Percentiles rank a stretch among this genome's conserved stretches.
Conservation (phyloP, 2,113 vertebrate species). For the Pampusana beccarii region DNA sequence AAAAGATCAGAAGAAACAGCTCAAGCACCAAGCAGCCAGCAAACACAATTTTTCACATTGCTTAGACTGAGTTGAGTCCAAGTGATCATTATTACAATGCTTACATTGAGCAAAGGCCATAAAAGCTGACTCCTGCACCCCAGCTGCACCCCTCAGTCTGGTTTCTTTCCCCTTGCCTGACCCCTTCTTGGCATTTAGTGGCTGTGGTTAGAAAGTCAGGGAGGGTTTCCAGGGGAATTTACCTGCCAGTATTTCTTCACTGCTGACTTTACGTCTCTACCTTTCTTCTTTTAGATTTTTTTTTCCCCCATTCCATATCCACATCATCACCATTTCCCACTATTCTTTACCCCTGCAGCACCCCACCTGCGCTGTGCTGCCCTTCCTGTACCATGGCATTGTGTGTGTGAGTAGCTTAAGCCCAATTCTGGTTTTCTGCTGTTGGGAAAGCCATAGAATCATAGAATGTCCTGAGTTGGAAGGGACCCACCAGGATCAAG, state of each 20-base stretch:
- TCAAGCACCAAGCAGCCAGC: not conserved
- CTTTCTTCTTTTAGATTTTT: accelerated
- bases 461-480: too few species aligned
- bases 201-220: not conserved
- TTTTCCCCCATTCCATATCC: accelerated
- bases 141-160: not conserved
- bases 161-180: not conserved
- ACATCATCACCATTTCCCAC: not conserved
- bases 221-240: not conserved
- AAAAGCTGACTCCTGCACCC: not conserved
- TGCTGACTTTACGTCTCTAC: not conserved
- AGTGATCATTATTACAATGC: not conserved
- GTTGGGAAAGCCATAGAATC: too few species aligned
- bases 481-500: too few species aligned
- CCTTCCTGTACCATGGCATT: not conserved
- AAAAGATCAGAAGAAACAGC: not conserved
- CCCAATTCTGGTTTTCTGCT: too few species aligned
- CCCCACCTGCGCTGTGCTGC: too few species aligned
- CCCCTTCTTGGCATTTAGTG: accelerated
- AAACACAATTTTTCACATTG: not conserved
- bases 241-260: not conserved
- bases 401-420: accelerated
- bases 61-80: not conserved
- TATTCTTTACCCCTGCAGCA: accelerated
- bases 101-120: accelerated